These are phyloP conservation scores for Macropus fuliginosus DNA, from an alignment of 2,797 vertebrate species.

Conservation along the genomic window DNA sequence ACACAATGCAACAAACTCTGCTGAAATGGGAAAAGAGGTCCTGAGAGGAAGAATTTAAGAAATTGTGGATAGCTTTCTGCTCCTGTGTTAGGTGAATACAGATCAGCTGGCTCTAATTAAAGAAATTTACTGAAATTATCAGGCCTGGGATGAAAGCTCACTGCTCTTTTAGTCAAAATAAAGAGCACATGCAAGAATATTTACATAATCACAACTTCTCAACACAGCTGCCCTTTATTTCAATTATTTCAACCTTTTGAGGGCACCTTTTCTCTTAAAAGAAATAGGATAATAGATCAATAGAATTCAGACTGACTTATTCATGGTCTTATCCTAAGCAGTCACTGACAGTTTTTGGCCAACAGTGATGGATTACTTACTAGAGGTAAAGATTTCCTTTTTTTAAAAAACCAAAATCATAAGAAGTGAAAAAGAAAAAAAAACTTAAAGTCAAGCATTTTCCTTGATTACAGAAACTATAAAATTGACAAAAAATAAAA, in stretches of 20 bases:
- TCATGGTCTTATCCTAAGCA: slow-evolving; percentile 16
- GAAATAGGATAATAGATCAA: slow-evolving; percentile 21
- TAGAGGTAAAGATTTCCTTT: neutral
- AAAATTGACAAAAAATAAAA: neutral
- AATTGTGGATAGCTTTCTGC: neutral
- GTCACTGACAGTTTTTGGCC: slow-evolving; percentile 51
- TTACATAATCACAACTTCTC: neutral
- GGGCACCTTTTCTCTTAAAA: slow-evolving; percentile 53
- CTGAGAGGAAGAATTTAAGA: too few species aligned
- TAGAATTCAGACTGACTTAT: neutral
- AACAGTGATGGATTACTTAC: slow-evolving; percentile 58
- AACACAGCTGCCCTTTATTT: neutral
- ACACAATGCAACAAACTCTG: too few species aligned
- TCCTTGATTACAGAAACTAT: neutral
- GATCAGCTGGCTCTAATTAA: neutral
- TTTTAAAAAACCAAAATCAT: neutral
- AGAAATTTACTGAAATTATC: neutral
- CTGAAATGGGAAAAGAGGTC: too few species aligned
- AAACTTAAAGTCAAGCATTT: neutral
- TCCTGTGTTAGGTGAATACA: neutral
- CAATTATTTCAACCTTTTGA: neutral
- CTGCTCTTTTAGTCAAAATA: neutral
- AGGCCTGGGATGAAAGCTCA: neutral
- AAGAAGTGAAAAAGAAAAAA: neutral
- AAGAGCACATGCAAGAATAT: neutral